phyloP scores from a whole-genome alignment of 2,797 vertebrate genomes.

The Smutsia temminckii region DNA sequence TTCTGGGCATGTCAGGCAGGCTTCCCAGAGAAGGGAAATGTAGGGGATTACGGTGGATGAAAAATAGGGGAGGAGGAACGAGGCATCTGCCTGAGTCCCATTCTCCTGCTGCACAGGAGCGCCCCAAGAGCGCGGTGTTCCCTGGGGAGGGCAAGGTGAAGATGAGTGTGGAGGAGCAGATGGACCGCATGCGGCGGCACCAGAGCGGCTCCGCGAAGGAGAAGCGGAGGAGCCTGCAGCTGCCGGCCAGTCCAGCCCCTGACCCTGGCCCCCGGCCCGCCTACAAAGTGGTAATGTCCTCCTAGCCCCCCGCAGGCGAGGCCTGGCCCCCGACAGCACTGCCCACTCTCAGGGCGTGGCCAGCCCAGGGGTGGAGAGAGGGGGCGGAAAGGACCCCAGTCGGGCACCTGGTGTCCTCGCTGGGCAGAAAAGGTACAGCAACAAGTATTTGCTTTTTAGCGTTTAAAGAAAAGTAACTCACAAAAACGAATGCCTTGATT shows the following conservation, averaged over 20 bases:
- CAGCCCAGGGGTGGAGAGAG: neutral
- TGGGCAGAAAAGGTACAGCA: neutral
- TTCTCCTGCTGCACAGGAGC: conserved; percentile 84
- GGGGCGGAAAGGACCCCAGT: neutral
- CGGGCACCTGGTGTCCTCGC: neutral
- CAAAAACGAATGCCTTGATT: neutral
- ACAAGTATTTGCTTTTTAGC: neutral
- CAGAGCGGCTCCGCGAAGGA: conserved; percentile 94
- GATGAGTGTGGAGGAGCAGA: conserved; percentile 97
- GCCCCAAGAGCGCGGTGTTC: conserved; percentile 94
- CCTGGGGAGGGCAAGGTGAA: conserved; percentile 91
- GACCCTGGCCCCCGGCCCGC: conserved; percentile 82
- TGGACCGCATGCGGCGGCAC: conserved; percentile 93
- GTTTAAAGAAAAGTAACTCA: neutral
- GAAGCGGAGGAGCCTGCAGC: conserved; percentile 94
- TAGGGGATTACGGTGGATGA: neutral
- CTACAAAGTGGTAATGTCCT: conserved; percentile 91
- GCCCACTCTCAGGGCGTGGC: neutral
- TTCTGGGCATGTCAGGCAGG: neutral
- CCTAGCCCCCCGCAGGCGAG: fast-evolving
- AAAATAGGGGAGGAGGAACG: neutral
- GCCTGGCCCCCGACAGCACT: neutral
- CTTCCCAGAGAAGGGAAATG: neutral
- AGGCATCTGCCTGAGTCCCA: neutral
- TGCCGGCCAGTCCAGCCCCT: conserved; percentile 87